Percentiles rank a stretch among this genome's conserved stretches.
phyloP scores from a whole-genome alignment of 2,113 vertebrate genomes.

The Capra hircus region DNA sequence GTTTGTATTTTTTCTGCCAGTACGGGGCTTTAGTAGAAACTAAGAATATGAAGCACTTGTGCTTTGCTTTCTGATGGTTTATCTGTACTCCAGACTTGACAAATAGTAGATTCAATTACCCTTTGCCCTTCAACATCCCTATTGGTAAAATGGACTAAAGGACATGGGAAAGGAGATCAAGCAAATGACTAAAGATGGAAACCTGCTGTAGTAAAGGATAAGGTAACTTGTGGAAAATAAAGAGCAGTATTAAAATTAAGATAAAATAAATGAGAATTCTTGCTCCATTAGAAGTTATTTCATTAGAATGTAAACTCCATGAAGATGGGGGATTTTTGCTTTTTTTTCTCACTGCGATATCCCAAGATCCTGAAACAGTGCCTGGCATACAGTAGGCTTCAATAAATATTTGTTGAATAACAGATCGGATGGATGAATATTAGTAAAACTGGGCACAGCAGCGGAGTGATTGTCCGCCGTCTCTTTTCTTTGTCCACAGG shows the following conservation, averaged over 20 bases:
- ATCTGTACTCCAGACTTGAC: conserved; percentile 29
- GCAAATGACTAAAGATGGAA: background rate
- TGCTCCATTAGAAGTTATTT: background rate
- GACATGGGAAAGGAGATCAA: background rate
- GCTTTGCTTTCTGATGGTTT: background rate
- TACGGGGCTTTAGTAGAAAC: conserved; percentile 24
- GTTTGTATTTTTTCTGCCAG: conserved; percentile 50
- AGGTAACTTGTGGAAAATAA: background rate
- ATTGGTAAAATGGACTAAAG: background rate
- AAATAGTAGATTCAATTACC: background rate
- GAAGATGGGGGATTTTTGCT: background rate
- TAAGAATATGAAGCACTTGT: conserved; percentile 6
- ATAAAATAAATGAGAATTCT: background rate
- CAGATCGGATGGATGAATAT: background rate
- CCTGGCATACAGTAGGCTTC: background rate
- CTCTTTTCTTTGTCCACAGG: background rate
- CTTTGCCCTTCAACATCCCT: background rate
- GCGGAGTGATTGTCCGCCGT: background rate
- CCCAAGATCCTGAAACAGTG: background rate
- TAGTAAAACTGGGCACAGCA: background rate
- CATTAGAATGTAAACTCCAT: background rate
- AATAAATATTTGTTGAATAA: background rate
- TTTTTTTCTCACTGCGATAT: background rate
- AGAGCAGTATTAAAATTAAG: background rate
- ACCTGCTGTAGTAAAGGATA: background rate